Base-by-base conservation (phyloP, 2,888 invertebrate genomes). In the Epiblema foenella region DNA sequence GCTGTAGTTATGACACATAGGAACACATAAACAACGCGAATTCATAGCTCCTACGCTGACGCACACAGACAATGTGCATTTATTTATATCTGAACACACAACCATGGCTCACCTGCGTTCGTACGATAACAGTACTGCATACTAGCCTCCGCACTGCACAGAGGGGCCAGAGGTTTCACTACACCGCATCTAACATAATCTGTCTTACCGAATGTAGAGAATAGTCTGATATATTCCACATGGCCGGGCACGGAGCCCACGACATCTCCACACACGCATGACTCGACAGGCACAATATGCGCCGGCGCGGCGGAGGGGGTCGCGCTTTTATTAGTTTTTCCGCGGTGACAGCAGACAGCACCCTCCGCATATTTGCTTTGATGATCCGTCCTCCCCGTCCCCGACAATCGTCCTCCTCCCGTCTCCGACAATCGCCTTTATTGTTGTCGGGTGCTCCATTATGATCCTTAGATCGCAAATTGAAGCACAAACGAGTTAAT, bases 281-380 rank as follows among this genome's bases (percentile, higher is more conserved):
- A 20, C 10, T 63, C 18, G 29, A 37, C 33, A 20, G 64, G 54
- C 65, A 24, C 65, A 42, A 54, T 56, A 65, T 65, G 39, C 18
- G 29, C 18, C 17, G 4, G 49, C 18, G 56, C 11, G 65, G 42
- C n/a, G n/a, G n/a, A n/a, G 84, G 84, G 87, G 86, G 90, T 89
- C 89, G 87, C 77, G 81, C 79, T 90, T 92, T 91, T 91, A 91
- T 92, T 91, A 91, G 91, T 89, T 92, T 91, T 91, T 90, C 81
- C 88, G 88, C 85, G 88, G 87, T 85, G 90, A 88, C 89, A 85
- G 82, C 83, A 82, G 90, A 88, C 89, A 85, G 82, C 83, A 82
- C 81, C 78, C 78, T 66, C 78, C 84, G 81, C 86, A 86, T 87
- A 83, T 76, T 84, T 82, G 86, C 88, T 87, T 87, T 87, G 86